Percentiles rank a stretch among this genome's conserved stretches.
phyloP scores from a whole-genome alignment of 1,140 invertebrate genomes.

The Drosophila virilis region DNA sequence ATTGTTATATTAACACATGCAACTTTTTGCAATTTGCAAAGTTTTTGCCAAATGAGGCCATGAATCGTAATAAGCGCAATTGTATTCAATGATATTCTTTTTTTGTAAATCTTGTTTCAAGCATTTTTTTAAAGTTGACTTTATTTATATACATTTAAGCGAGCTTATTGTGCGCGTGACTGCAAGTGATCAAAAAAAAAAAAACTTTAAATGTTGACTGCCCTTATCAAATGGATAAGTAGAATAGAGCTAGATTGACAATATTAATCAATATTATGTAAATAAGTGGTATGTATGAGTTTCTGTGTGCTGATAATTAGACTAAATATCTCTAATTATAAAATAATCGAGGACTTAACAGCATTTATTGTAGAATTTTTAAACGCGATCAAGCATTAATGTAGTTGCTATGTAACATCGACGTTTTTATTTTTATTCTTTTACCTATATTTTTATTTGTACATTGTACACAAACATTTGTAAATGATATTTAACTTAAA shows the following conservation, averaged over 20 bases:
- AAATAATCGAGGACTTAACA: conserved; percentile 33
- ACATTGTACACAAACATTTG: conserved; percentile 44
- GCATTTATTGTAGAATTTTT: conserved; percentile 60
- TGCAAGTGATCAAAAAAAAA: conserved; percentile 20
- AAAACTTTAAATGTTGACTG: conserved; percentile 30
- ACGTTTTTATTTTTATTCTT: conserved; percentile 47
- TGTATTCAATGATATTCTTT: conserved; percentile 65
- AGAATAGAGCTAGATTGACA: conserved; percentile 15
- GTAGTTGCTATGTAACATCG: conserved; percentile 60
- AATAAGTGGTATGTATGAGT: conserved; percentile 48
- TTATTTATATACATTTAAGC: conserved; percentile 69
- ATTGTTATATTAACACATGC: conserved; percentile 73
- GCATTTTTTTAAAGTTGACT: conserved; percentile 66
- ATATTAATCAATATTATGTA: conserved; percentile 34
- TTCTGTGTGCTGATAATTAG: conserved; percentile 34
- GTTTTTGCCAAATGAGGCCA: conserved; percentile 54
- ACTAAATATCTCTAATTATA: conserved; percentile 38
- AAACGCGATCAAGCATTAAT: conserved; percentile 48
- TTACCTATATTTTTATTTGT: conserved; percentile 44
- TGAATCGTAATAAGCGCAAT: conserved; percentile 54
- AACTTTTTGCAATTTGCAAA: conserved; percentile 43
- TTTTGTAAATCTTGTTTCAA: conserved; percentile 64
- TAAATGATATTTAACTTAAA: conserved; percentile 43
- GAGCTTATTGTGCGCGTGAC: conserved; percentile 34
- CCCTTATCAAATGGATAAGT: conserved; percentile 42